Percentiles rank a stretch among this genome's conserved stretches.
Evolutionary conservation across 2,888 invertebrate genomes (phyloP).

Genomic region (Dioctria linearis): DNA sequence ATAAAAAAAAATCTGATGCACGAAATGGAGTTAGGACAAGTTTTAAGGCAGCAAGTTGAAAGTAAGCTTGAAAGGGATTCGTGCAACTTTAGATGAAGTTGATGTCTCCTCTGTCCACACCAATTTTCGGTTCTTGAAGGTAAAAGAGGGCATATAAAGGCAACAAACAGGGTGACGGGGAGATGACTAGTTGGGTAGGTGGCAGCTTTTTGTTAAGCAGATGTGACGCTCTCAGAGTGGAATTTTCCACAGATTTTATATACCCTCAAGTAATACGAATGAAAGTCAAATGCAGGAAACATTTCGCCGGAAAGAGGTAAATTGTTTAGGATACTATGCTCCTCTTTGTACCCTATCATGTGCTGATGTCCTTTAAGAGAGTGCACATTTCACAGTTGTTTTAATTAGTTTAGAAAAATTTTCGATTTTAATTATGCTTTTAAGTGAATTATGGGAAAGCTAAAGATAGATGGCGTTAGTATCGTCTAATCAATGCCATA

Average conservation of each 20-base stretch:
- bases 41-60: constrained; percentile 48
- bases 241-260: constrained; percentile 50
- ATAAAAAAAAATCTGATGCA: constrained; percentile 7
- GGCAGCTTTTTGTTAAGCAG: constrained; percentile 52
- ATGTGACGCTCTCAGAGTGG: constrained; percentile 49
- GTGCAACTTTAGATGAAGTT: constrained; percentile 52
- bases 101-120: constrained; percentile 53
- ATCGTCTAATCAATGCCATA: too few species aligned
- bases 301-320: constrained; percentile 27
- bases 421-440: constrained; percentile 12
- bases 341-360: not conserved
- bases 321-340: constrained; percentile 38
- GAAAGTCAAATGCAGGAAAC: constrained; percentile 47
- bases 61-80: constrained; percentile 52
- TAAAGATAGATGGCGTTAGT: too few species aligned
- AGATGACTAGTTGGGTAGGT: not conserved
- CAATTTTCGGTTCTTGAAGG: constrained; percentile 49
- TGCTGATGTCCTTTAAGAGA: not conserved
- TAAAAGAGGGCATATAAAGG: constrained; percentile 14
- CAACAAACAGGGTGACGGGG: not conserved
- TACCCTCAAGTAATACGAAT: constrained; percentile 50
- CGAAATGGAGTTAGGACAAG: constrained; percentile 33
- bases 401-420: constrained; percentile 44
- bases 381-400: constrained; percentile 16
- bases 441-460: not conserved